These are phyloP conservation scores for Drosophila sp. DNA, from an alignment of 1,140 invertebrate species.

Conservation along the genomic window DNA sequence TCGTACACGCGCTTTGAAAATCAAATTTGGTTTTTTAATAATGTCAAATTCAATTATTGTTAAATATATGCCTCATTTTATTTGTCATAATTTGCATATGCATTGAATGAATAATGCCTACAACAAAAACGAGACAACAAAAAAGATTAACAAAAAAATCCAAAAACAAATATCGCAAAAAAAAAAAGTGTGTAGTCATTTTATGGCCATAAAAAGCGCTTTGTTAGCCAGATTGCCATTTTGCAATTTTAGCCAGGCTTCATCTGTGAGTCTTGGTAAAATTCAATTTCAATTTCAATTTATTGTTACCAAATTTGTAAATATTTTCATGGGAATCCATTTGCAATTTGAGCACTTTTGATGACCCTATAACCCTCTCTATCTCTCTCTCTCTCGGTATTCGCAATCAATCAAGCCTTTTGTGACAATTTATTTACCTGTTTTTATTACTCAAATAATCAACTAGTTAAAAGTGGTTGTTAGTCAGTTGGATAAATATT, in stretches of 20 bases:
- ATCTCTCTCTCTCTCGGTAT: neutral
- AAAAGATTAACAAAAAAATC: neutral
- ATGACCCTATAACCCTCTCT: conserved; percentile 5
- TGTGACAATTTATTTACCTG: neutral
- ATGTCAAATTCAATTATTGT: conserved; percentile 32
- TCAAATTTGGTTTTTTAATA: conserved; percentile 5
- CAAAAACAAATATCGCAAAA: neutral
- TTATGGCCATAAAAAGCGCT: conserved; percentile 72
- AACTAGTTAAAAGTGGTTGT: neutral
- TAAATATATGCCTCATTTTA: conserved; percentile 18
- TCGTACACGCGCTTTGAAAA: neutral
- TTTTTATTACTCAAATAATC: neutral
- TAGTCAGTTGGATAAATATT: too few relatives aligned
- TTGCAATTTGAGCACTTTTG: neutral
- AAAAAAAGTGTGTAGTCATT: conserved; percentile 10
- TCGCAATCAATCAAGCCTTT: neutral
- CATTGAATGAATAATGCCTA: conserved; percentile 3
- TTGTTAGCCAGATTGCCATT: conserved; percentile 53
- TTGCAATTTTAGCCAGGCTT: neutral
- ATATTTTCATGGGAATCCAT: conserved; percentile 2
- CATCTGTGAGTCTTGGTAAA: conserved; percentile 54
- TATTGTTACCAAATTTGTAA: conserved; percentile 75
- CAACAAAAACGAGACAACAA: conserved; percentile 6
- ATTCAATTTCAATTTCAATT: conserved; percentile 61
- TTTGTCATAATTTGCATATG: conserved; percentile 17